phyloP scores from a whole-genome alignment of 1,140 invertebrate genomes.

The Megalonaias nervosa region DNA sequence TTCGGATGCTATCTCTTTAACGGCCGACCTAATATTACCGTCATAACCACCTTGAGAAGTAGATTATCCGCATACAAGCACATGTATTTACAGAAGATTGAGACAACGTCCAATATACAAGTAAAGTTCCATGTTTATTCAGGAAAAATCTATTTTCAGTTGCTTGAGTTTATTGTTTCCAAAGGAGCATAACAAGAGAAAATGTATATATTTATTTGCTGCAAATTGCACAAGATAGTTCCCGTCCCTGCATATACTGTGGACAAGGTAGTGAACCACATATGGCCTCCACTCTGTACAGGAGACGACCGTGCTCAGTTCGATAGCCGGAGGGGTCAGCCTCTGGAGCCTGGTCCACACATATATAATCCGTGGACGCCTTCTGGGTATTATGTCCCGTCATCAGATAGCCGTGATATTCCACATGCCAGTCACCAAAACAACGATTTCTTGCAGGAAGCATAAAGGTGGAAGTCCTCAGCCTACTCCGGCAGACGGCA shows the following conservation, averaged over 20 bases:
- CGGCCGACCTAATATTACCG: no score
- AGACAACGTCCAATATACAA: no score
- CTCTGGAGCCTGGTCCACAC: not conserved
- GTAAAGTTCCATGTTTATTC: no score
- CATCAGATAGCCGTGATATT: conserved; percentile 7
- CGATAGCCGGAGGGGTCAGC: not conserved
- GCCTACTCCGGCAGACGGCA: not conserved
- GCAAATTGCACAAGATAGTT: conserved; percentile 5
- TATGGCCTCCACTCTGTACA: conserved; percentile 1
- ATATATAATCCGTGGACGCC: not conserved
- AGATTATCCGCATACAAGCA: no score
- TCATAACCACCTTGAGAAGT: no score
- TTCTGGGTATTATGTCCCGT: not conserved
- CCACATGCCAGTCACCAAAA: not conserved
- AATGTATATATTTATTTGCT: no score
- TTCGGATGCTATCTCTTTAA: no score
- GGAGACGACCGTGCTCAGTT: not conserved
- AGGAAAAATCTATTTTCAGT: no score
- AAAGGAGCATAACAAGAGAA: no score
- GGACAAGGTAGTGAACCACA: conserved; percentile 7
- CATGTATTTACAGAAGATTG: no score
- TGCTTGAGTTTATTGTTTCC: no score
- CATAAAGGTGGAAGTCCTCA: not conserved
- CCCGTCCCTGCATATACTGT: not conserved
- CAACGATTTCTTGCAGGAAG: not conserved